Conservation (phyloP, 2,113 vertebrate species). For the Cromileptes altivelis region DNA sequence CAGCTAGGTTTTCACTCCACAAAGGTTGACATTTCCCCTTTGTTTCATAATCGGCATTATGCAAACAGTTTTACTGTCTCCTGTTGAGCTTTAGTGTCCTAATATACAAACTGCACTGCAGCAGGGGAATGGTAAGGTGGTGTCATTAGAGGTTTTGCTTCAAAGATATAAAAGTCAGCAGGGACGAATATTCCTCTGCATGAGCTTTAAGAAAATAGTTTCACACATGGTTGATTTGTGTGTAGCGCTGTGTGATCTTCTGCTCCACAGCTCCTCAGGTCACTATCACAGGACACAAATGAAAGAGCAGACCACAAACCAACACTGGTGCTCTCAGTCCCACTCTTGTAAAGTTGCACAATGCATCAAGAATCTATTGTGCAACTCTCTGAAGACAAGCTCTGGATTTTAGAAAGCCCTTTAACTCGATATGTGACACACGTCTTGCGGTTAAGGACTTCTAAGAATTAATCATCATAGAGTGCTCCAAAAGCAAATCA, state of each 20-base stretch:
- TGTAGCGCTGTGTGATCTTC: slow-evolving; percentile 21
- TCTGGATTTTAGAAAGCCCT: slow-evolving; percentile 50
- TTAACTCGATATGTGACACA: slow-evolving; percentile 77
- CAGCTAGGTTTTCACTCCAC: slow-evolving; percentile 34
- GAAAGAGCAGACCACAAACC: slow-evolving; percentile 26
- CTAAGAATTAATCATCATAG: slow-evolving; percentile 71
- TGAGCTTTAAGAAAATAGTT: neutral
- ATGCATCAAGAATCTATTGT: slow-evolving; percentile 48
- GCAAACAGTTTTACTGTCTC: slow-evolving; percentile 27
- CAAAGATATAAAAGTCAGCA: too few species aligned
- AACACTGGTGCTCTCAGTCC: slow-evolving; percentile 17
- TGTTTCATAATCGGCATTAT: slow-evolving; percentile 55
- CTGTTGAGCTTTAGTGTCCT: neutral
- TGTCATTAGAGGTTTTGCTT: too few species aligned
- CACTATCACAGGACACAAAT: slow-evolving; percentile 14
- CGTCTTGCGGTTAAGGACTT: slow-evolving; percentile 72
- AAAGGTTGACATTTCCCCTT: slow-evolving; percentile 51
- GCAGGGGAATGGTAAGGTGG: neutral
- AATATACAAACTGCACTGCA: slow-evolving; percentile 16
- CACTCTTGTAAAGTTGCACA: slow-evolving; percentile 37
- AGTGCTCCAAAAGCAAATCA: slow-evolving; percentile 60
- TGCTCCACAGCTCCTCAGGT: slow-evolving; percentile 9
- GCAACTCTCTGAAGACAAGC: slow-evolving; percentile 38
- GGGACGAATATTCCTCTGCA: too few species aligned
- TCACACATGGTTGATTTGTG: slow-evolving; percentile 16